phyloP scores from a whole-genome alignment of 2,113 vertebrate species.

The Rallus limicola region DNA sequence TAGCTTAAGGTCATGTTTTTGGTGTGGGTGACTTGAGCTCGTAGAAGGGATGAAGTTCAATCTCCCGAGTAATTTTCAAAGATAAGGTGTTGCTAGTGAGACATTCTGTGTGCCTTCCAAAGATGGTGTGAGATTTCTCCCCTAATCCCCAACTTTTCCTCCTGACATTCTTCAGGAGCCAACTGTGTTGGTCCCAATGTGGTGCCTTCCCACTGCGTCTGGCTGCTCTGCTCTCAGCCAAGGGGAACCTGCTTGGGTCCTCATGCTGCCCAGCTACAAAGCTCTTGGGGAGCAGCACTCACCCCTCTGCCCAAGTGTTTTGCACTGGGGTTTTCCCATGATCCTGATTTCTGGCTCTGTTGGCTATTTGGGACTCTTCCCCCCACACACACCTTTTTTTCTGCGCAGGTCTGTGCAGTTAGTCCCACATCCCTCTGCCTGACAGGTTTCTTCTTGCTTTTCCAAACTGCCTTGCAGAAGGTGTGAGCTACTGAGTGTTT shows the following conservation, averaged over 20 bases:
- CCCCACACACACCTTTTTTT: accelerated
- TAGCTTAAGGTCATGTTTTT: conserved; percentile 45
- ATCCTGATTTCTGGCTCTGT: neutral
- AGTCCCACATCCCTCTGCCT: neutral
- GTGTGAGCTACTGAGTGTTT: neutral
- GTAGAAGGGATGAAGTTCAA: neutral
- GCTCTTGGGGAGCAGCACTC: neutral
- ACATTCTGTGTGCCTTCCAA: conserved; percentile 15
- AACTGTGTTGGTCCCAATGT: accelerated
- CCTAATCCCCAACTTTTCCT: conserved; percentile 56
- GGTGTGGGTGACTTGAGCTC: neutral
- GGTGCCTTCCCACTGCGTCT: neutral
- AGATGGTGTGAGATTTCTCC: conserved; percentile 56
- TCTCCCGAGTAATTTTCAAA: neutral
- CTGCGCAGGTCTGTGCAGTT: neutral
- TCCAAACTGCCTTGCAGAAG: neutral
- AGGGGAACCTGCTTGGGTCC: neutral
- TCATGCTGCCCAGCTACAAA: accelerated
- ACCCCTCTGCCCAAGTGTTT: neutral
- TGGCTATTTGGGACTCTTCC: neutral
- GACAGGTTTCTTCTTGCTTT: neutral
- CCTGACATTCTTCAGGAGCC: neutral
- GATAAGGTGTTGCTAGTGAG: conserved; percentile 38
- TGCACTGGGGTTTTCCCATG: neutral
- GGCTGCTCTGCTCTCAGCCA: neutral